phyloP scores from a whole-genome alignment of 2,888 invertebrate genomes.

The Cheilosia impressa region DNA sequence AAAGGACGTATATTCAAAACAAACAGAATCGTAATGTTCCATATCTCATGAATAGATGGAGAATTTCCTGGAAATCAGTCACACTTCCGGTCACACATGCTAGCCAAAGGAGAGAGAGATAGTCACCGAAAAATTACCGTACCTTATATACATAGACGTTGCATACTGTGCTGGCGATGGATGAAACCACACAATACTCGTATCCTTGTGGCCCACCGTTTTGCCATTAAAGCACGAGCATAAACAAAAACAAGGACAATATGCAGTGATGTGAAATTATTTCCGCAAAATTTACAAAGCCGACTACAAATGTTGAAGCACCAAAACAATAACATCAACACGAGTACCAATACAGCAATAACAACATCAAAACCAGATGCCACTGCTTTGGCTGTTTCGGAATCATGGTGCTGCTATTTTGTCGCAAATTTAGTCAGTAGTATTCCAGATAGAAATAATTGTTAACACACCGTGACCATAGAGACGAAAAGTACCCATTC shows the following conservation, averaged over 20 bases:
- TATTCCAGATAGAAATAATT: slow-evolving; percentile 49
- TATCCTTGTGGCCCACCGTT: slow-evolving; percentile 58
- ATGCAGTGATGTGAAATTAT: slow-evolving; percentile 66
- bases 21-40: slow-evolving; percentile 28
- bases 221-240: slow-evolving; percentile 51
- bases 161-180: slow-evolving; percentile 10
- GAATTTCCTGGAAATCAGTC: slow-evolving; percentile 59
- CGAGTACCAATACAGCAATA: slow-evolving; percentile 49
- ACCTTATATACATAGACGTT: slow-evolving; percentile 15
- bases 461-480: slow-evolving; percentile 46
- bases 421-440: slow-evolving; percentile 64
- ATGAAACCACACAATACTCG: slow-evolving; percentile 53
- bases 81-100: slow-evolving; percentile 48
- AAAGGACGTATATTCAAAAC: slow-evolving; percentile 26
- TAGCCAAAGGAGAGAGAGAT: background rate
- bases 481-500: slow-evolving; percentile 45
- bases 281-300: slow-evolving; percentile 58
- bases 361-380: slow-evolving; percentile 57
- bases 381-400: slow-evolving; percentile 21
- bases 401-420: slow-evolving; percentile 45
- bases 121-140: background rate
- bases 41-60: slow-evolving; percentile 17
- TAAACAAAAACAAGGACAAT: slow-evolving; percentile 62
- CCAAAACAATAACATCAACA: slow-evolving; percentile 30
- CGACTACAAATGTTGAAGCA: slow-evolving; percentile 34